These are phyloP conservation scores for Pediacus dermestoides DNA, from an alignment of 2,888 invertebrate genomes.

Conservation along the genomic window DNA sequence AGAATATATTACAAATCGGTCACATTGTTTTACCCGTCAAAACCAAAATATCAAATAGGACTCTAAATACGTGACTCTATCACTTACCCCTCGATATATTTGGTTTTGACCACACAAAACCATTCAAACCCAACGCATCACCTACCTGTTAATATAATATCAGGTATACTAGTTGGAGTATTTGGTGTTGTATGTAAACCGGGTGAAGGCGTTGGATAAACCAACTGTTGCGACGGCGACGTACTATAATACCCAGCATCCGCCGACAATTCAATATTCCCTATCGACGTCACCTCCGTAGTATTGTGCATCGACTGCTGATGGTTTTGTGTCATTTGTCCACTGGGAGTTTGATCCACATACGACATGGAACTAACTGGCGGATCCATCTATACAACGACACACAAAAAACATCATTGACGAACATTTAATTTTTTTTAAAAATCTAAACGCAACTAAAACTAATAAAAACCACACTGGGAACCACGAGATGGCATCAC, in stretches of 20 bases:
- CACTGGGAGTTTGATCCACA: slow-evolving; percentile 37
- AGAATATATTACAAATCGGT: too few species aligned
- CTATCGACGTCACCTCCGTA: slow-evolving; percentile 36
- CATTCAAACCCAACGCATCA: too few species aligned
- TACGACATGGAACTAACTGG: slow-evolving; percentile 46
- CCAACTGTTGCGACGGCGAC: slow-evolving; percentile 55
- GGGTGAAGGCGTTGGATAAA: slow-evolving; percentile 54
- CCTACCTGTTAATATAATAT: slow-evolving; percentile 79
- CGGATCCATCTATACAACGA: slow-evolving; percentile 54
- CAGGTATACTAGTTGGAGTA: slow-evolving; percentile 76
- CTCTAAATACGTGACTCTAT: too few species aligned
- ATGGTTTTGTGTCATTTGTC: slow-evolving; percentile 35
- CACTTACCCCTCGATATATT: neutral
- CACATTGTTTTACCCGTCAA: too few species aligned
- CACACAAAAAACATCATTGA: too few species aligned
- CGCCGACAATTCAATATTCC: slow-evolving; percentile 37
- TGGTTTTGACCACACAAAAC: neutral
- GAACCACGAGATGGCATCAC: too few species aligned
- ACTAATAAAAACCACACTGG: too few species aligned
- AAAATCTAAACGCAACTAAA: too few species aligned
- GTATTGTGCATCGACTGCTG: slow-evolving; percentile 45
- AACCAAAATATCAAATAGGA: too few species aligned
- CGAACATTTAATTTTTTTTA: too few species aligned
- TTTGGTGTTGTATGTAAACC: slow-evolving; percentile 58
- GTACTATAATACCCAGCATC: slow-evolving; percentile 60